Conservation (phyloP, 2,888 invertebrate genomes). For the Galeopsomyia nigrocyanea region DNA sequence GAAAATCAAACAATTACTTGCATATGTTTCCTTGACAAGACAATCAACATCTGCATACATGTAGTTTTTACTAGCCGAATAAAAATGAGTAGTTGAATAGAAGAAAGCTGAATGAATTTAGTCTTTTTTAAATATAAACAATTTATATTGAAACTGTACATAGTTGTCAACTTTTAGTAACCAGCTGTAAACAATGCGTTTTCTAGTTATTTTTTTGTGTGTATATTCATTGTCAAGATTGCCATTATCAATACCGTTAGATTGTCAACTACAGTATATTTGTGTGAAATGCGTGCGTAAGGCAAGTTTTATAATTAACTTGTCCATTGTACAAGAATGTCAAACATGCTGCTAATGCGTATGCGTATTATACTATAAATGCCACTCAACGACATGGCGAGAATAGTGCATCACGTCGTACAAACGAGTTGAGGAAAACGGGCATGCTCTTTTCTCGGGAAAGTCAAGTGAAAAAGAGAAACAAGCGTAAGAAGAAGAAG, state of each 20-base stretch:
- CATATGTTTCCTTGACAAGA: neutral
- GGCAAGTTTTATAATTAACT: neutral
- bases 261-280: too few relatives aligned
- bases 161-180: neutral
- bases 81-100: neutral
- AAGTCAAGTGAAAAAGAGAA: neutral
- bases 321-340: neutral
- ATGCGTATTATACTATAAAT: neutral
- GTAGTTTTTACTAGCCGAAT: neutral
- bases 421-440: neutral
- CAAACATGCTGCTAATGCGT: neutral
- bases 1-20: neutral
- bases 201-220: too few relatives aligned
- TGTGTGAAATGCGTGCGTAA: too few relatives aligned
- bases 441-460: neutral
- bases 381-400: neutral
- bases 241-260: too few relatives aligned
- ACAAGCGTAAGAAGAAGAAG: neutral
- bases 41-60: neutral
- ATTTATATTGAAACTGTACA: neutral
- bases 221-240: too few relatives aligned
- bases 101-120: neutral
- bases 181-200: too few relatives aligned
- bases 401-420: neutral
- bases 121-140: neutral